Evolutionary conservation across 2,113 vertebrate genomes (phyloP), one percentile per base, ranked within the genome.

Genomic region (Heloderma charlesbogerti): DNA sequence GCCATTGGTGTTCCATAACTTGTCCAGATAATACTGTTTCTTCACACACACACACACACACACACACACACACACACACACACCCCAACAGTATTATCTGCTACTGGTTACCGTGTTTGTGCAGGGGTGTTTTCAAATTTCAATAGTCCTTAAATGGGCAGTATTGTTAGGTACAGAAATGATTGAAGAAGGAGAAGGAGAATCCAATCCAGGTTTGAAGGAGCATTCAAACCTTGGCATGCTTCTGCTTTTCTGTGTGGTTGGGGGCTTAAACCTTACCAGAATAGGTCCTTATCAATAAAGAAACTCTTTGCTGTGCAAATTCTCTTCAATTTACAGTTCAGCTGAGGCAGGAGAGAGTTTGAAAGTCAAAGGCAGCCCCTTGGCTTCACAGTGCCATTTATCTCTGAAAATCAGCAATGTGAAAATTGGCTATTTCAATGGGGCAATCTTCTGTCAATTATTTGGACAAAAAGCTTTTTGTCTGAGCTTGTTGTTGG

Each of bases 391-490:
- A 37, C 27, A 88, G 84, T 71, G 80, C 25, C 22, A 0, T 0
- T 93, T 92, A 5, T 89, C 3, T 90, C 25, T 63, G 1, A 2
- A 84, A 92, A 93, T 87, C 72, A 85, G 5, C 66, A 5, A 0
- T 31, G 72, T 29, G 25, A 90, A 84, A 86, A 87, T 13, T 79
- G 27, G 0, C 1, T 51, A 1, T 84, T 27, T 90, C 43, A 31
- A 22, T 82, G n/a, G 27, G n/a, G 83, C 31, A 71, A 27, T 63
- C 5, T 87, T 84, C 67, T 91, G 57, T 69, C 83, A 69, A 13
- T 91, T 92, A 85, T 87, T 78, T 43, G 78, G 89, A n/a, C 71
- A 82, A 45, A 89, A 71, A 87, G 37, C 45, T 27, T n/a, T 91
- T 77, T 43, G 51, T 79, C 43, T 13, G 45, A 84, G 29, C 72